Base-by-base conservation (phyloP, 1,140 invertebrate genomes). In the Rhynchophorus ferrugineus region DNA sequence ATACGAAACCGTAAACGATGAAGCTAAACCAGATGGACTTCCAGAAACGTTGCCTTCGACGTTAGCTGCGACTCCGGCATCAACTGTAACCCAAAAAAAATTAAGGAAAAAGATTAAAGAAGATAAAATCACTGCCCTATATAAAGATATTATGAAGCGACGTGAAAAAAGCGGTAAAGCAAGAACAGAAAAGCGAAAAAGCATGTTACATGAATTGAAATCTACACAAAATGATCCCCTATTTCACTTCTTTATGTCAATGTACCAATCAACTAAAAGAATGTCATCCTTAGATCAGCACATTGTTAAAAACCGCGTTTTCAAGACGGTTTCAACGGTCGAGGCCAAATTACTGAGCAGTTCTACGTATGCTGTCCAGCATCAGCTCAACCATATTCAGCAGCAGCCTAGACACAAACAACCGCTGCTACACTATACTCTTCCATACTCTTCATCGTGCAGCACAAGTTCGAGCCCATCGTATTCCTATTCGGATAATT, bases 221-320 rank as follows among this genome's bases (percentile, higher is more conserved):
- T 29, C 11, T 34, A 21, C 22, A 14, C n/a, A 48, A 38, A 37
- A 48, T 38, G 46, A 48, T 48, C 35, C 46, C 5, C 21, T 48
- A 20, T 48, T 37, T 38, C 36, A 48, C 29, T 48, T 48, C 13
- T 48, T 48, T 6, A 20, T 48, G 6, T 33, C 21, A 6, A 48
- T 48, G 46, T 48, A 48, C 19, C 9, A 48, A 19, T 20, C 8
- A 20, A 48, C 35, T 13, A 38, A 48, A 39, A 19, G 8, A 48
- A 33, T 48, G 36, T 35, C 46, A 2, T 18, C 13, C 17, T 19
- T 11, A 11, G 37, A 16, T 37, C 46, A 48, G 20, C 35, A 39
- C 13, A 38, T 11, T 9, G 29, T 48, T 38, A 48, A 38, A 48
- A 48, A 22, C 7, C 9, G 19, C 14, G 18, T 48, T n/a, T 48